Conservation (phyloP, 1,140 invertebrate species). For the Varroa destructor region DNA sequence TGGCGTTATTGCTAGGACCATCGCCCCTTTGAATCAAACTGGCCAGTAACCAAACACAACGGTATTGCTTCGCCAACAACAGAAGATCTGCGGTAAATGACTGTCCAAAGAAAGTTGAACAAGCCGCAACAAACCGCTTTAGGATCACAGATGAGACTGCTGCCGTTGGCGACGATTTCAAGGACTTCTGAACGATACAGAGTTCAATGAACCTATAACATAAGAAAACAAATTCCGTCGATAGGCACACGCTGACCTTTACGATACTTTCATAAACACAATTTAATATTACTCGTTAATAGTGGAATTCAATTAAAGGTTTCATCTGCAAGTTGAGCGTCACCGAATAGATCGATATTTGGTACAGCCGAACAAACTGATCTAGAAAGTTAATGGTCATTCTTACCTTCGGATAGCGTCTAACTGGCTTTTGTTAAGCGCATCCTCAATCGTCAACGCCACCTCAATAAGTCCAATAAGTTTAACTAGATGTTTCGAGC, state of each 20-base stretch:
- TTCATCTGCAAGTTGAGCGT: no score
- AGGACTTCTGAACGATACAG: no score
- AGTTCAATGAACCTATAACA: no score
- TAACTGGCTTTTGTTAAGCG: not conserved
- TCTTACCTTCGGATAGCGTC: conserved; percentile 4
- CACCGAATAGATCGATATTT: no score
- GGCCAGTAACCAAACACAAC: conserved; percentile 23
- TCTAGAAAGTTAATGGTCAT: no score
- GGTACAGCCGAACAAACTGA: no score
- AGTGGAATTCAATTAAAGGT: no score
- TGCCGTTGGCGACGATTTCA: no score
- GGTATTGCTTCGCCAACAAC: not conserved
- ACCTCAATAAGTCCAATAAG: not conserved
- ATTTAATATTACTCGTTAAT: no score
- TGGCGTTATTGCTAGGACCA: not conserved
- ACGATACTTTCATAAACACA: no score
- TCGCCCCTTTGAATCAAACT: not conserved
- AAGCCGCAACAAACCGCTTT: conserved; percentile 1
- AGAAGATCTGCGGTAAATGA: not conserved
- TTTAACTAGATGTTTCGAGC: not conserved
- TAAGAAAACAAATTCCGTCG: no score
- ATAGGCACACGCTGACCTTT: no score
- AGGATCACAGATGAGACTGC: not conserved
- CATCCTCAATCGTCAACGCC: not conserved
- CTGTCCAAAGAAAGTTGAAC: not conserved